Conservation (phyloP, 2,888 invertebrate species). For the Ceriagrion tenellum region DNA sequence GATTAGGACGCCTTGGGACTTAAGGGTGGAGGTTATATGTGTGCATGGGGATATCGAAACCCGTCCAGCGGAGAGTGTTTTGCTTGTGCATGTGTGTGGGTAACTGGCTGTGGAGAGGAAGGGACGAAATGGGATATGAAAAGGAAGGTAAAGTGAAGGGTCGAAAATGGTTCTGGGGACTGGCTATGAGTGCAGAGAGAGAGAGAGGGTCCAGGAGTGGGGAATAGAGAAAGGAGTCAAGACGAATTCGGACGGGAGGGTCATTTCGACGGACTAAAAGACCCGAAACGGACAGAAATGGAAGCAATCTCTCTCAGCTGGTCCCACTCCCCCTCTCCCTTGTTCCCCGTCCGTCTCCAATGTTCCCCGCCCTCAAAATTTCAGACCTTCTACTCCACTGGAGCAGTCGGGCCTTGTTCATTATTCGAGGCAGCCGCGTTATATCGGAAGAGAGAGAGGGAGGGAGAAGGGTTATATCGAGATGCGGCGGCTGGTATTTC, state of each 20-base stretch:
- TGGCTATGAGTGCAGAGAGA: neutral
- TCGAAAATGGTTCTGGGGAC: neutral
- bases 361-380: neutral
- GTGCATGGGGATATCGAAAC: too few species aligned
- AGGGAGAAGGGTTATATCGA: neutral
- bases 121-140: neutral
- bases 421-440: neutral
- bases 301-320: neutral
- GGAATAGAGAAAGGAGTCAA: neutral
- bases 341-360: too few species aligned
- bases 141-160: neutral
- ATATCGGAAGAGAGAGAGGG: neutral
- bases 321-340: neutral
- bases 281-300: neutral
- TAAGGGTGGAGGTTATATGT: neutral
- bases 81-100: neutral
- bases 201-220: neutral
- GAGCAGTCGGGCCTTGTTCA: neutral
- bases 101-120: neutral
- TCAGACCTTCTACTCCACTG: neutral
- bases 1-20: neutral
- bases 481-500: neutral
- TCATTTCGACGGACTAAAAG: neutral
- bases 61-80: neutral
- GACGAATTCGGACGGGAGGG: neutral